Evolutionary conservation across 2,797 vertebrate species (phyloP), one percentile per base, ranked within the genome.

Genomic region (Amazonetta brasiliensis): DNA sequence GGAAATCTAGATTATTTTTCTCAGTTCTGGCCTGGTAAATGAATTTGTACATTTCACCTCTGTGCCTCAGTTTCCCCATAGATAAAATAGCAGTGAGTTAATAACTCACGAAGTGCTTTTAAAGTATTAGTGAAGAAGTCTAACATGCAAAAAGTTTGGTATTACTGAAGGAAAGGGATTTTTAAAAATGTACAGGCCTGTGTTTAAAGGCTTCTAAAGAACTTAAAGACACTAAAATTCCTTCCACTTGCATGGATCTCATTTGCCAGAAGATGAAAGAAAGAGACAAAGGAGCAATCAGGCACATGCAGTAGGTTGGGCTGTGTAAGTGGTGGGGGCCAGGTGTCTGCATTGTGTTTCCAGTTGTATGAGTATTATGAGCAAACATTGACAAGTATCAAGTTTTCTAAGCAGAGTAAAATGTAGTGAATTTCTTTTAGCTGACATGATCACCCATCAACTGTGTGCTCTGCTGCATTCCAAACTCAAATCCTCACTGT

Each of bases 381-480:
- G 19, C 12, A 90, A 86, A 62, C 28, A 66, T 80, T 69, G 59
- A 62, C 0, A 0, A 33, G 14, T 39, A 78, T 46, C 55, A 60
- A 31, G 43, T 60, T 79, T 87, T 39, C 55, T 82, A 82, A 75
- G 41, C 50, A 73, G n/a, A 79, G 17, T 28, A 81, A 94, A 76
- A 88, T 16, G 39, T 59, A 76, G 26, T 41, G 60, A 92, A 84
- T 92, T 94, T 84, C 67, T 92, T 86, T 74, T 52, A 87, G 77
- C n/a, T 94, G 74, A 89, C 63, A 44, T 71, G 84, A 74, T 90
- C 26, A 90, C 20, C 25, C 33, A 74, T 81, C 39, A 88, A 26
- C 69, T 56, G 23, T 76, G 39, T 67, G 39, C 26, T 81, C 41
- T 72, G 44, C 23, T 59, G 20, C 63, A 41, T 86, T 90, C 52